Evolutionary conservation across 2,888 invertebrate genomes (phyloP).

Genomic region (Aphodius granarius): DNA sequence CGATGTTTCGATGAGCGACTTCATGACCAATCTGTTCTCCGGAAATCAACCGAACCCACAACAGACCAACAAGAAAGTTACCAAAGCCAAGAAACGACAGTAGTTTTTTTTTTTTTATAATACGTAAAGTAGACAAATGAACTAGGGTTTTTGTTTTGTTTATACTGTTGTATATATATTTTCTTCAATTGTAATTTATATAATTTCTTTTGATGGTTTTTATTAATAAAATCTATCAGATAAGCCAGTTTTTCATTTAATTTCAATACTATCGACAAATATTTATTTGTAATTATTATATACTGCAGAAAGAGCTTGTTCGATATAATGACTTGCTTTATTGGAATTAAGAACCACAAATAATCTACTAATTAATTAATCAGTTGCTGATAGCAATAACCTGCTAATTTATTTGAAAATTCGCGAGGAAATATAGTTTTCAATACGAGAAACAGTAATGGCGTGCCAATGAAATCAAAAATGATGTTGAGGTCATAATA

Average conservation of each 20-base stretch:
- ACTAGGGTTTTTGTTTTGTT: constrained; percentile 8
- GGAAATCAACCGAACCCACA: constrained; percentile 59
- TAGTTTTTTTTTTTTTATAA: constrained; percentile 29
- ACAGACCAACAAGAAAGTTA: constrained; percentile 38
- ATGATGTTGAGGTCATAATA: too few relatives aligned
- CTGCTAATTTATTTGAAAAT: too few relatives aligned
- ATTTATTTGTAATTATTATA: background rate
- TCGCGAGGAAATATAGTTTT: too few relatives aligned
- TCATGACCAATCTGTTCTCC: constrained; percentile 84
- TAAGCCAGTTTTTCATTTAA: background rate
- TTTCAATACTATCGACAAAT: too few relatives aligned
- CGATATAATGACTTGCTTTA: too few relatives aligned
- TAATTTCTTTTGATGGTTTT: constrained; percentile 1
- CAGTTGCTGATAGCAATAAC: too few relatives aligned
- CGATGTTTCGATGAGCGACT: constrained; percentile 95
- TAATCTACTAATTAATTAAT: too few relatives aligned
- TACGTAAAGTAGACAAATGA: background rate
- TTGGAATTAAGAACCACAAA: too few relatives aligned
- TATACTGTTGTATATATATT: constrained; percentile 1
- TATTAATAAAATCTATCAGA: background rate
- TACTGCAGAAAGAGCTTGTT: too few relatives aligned
- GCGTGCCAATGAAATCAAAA: too few relatives aligned
- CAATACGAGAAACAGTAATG: too few relatives aligned
- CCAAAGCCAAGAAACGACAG: constrained; percentile 46
- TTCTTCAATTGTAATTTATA: constrained; percentile 8